Base-by-base conservation (phyloP, 2,888 invertebrate genomes). In the Caenorhabditis drosophilae region DNA sequence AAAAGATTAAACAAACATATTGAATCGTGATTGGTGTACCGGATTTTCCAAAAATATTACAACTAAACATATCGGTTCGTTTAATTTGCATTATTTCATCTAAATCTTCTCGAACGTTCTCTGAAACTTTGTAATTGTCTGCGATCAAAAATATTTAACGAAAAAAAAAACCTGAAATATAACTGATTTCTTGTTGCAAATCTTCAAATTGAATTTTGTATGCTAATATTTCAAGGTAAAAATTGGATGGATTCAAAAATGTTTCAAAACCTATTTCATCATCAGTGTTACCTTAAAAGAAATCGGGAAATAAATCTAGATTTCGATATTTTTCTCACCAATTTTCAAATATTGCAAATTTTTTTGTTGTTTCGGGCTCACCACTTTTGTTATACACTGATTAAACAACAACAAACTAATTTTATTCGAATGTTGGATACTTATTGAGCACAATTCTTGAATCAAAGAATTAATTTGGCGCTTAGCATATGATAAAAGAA, bases 371-470 rank as follows among this genome's bases (percentile, higher is more conserved):
- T 41, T 49, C 9, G 53, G 50, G 34, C 47, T 63, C 16, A 63
- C 53, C 15, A 35, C 53, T 58, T 63, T 63, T n/a, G 54, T 58
- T 18, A 63, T 45, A n/a, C 53, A 63, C 26, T 63, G 63, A 42
- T 58, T 49, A 23, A 63, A 63, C 1, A 63, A 18, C 2, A 58
- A 50, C 18, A 59, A 42, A 7, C 55, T 59, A 7, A 52, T 34
- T 20, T 41, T 45, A 6, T 41, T 40, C 4, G 64, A 44, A 22
- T 64, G 44, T 16, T 38, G 38, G n/a, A 59, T 59, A 27, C 64
- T 59, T 15, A 64, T 59, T 4, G 59, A 46, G 22, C 66, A 66
- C 15, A 66, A 36, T 40, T 66, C 66, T 45, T 66, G 66, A 27
- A 66, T 66, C 9, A 66, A 26, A 4, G 66, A 50, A 41, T 54